A percentile compares a stretch with the other conserved stretches of the same genome.
These are phyloP conservation scores for fruit fly (Drosophila melanogaster) DNA, from an alignment of 1,140 invertebrate genomes.

Conservation along the genomic window Release_6_plus_ISO1_MT NT_033777.3:14155001-14155500, in stretches of 20 bases:
- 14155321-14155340: conserved; percentile 64
- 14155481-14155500: conserved; percentile 69
- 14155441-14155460: conserved; percentile 35
- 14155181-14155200: conserved; percentile 72
- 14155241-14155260: conserved; percentile 41
- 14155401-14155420: conserved; percentile 72
- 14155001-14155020: conserved; percentile 62
- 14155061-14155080: conserved; percentile 29
- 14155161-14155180: conserved; percentile 64
- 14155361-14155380: conserved; percentile 62
- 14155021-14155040: conserved; percentile 40
- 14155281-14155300: conserved; percentile 41
- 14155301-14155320: conserved; percentile 64
- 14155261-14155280: conserved; percentile 46
- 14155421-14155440: conserved; percentile 66
- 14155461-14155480: conserved; percentile 65
- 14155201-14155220: conserved; percentile 71
- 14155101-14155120: conserved; percentile 57
- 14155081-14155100: conserved; percentile 20
- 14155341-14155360: conserved; percentile 63
- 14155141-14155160: conserved; percentile 1
- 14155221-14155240: conserved; percentile 30
- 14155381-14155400: conserved; percentile 32
- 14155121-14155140: conserved; percentile 4
- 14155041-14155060: background rate